Percentiles rank a stretch among this genome's conserved stretches.
phyloP scores from a whole-genome alignment of 2,888 invertebrate species.

The Carterocephalus palaemon region DNA sequence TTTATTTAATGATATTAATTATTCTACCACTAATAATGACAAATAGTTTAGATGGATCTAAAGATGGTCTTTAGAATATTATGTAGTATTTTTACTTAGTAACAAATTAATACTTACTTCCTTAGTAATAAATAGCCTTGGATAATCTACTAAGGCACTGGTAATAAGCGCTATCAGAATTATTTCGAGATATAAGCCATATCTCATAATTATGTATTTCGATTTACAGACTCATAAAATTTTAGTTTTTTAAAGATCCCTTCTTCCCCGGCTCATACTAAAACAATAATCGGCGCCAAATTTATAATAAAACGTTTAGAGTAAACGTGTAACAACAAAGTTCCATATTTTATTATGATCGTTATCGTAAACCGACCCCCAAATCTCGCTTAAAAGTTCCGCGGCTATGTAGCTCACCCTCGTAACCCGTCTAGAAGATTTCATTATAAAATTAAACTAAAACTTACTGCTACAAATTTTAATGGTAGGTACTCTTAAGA shows the following conservation, averaged over 20 bases:
- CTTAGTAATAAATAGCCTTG: too few relatives aligned
- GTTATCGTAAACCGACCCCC: slow-evolving; percentile 69
- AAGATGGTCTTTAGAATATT: too few relatives aligned
- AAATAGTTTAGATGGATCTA: too few relatives aligned
- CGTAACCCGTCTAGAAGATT: slow-evolving; percentile 58
- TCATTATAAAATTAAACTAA: slow-evolving; percentile 70
- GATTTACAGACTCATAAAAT: too few relatives aligned
- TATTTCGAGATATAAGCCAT: too few relatives aligned
- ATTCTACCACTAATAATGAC: too few relatives aligned
- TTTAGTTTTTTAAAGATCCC: slow-evolving; percentile 2
- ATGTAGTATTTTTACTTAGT: too few relatives aligned
- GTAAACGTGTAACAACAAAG: slow-evolving; percentile 67
- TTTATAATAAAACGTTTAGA: slow-evolving; percentile 77
- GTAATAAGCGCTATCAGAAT: too few relatives aligned
- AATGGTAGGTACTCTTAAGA: slow-evolving; percentile 22
- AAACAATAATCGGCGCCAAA: slow-evolving; percentile 54
- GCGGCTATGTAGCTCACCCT: slow-evolving; percentile 44
- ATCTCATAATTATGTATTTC: too few relatives aligned
- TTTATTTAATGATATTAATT: too few relatives aligned
- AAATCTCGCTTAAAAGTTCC: slow-evolving; percentile 67
- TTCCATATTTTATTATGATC: slow-evolving; percentile 78
- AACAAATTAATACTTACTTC: too few relatives aligned
- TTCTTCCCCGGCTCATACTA: slow-evolving; percentile 34
- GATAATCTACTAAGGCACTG: too few relatives aligned
- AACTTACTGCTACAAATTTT: slow-evolving; percentile 37